These are phyloP conservation scores for Lethrus apterus DNA, from an alignment of 1,140 invertebrate genomes.

Conservation along the genomic window DNA sequence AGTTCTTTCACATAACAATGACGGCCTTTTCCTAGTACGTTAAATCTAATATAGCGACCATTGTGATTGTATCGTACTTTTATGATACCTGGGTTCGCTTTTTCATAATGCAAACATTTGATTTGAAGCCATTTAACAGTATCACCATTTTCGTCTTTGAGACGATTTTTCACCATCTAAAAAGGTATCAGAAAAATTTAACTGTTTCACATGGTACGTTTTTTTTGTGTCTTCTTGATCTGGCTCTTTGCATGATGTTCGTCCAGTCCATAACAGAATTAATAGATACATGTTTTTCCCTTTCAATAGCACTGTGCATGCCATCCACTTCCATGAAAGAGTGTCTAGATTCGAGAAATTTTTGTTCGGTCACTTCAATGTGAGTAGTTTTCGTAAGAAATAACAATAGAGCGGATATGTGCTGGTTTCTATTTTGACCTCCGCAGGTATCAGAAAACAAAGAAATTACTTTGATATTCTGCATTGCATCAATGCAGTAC, in stretches of 20 bases:
- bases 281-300: conserved; percentile 21
- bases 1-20: too few species aligned
- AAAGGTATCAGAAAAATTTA: too few species aligned
- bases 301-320: conserved; percentile 28
- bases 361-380: conserved; percentile 28
- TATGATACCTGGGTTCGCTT: conserved; percentile 6
- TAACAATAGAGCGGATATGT: conserved; percentile 11
- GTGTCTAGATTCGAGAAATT: conserved; percentile 36
- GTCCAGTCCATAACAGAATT: conserved; percentile 19
- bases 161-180: conserved; percentile 11
- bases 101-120: conserved; percentile 14
- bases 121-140: conserved; percentile 14
- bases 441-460: conserved; percentile 27
- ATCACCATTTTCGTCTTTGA: conserved; percentile 10
- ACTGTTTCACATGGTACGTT: neutral
- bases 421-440: conserved; percentile 30
- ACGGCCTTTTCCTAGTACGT: too few species aligned
- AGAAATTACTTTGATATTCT: conserved; percentile 20
- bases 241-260: conserved; percentile 12
- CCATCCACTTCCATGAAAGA: conserved; percentile 35
- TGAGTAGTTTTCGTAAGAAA: conserved; percentile 9
- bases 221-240: neutral
- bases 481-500: conserved; percentile 19
- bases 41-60: neutral
- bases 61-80: conserved; percentile 3